Evolutionary conservation across 30 jellyfish, hydroid and myxozoan genomes (phyloP).

Genomic region (Cassiopea xamachana): DNA sequence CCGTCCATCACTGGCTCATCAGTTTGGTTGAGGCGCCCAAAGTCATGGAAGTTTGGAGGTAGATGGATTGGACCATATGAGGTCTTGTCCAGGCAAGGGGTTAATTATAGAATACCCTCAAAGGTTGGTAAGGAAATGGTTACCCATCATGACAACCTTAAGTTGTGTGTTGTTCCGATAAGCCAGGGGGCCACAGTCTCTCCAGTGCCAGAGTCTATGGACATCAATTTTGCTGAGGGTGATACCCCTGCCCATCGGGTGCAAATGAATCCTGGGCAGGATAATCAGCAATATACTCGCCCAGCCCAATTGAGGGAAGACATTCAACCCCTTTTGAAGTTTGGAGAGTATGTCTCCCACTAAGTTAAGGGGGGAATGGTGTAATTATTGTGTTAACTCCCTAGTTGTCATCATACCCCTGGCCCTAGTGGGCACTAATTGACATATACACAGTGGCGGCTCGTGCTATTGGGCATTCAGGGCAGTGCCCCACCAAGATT

Average conservation of each 20-base stretch:
- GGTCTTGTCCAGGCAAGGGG: constrained; percentile 29
- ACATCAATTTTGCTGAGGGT: constrained; percentile 1
- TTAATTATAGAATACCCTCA: constrained; percentile 9
- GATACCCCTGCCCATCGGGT: background rate
- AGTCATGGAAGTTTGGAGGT: constrained; percentile 48
- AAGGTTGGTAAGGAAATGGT: constrained; percentile 26
- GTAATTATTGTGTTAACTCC: too few relatives aligned
- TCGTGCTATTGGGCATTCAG: too few relatives aligned
- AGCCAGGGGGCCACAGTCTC: background rate
- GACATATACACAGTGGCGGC: too few relatives aligned
- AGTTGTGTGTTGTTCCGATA: constrained; percentile 5
- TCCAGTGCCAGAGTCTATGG: background rate
- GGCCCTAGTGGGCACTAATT: too few relatives aligned
- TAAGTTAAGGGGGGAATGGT: too few relatives aligned
- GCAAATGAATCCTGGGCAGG: background rate
- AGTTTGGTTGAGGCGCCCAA: constrained; percentile 39
- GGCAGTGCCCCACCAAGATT: too few relatives aligned
- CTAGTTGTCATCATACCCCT: too few relatives aligned
- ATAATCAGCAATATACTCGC: background rate
- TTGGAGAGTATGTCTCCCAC: background rate
- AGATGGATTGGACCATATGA: constrained; percentile 26
- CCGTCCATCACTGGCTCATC: constrained; percentile 17
- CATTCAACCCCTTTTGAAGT: background rate
- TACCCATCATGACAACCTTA: constrained; percentile 41
- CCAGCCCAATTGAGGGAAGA: background rate